Evolutionary conservation across 2,888 invertebrate species (phyloP).

Genomic region (Heteropelma amictum): DNA sequence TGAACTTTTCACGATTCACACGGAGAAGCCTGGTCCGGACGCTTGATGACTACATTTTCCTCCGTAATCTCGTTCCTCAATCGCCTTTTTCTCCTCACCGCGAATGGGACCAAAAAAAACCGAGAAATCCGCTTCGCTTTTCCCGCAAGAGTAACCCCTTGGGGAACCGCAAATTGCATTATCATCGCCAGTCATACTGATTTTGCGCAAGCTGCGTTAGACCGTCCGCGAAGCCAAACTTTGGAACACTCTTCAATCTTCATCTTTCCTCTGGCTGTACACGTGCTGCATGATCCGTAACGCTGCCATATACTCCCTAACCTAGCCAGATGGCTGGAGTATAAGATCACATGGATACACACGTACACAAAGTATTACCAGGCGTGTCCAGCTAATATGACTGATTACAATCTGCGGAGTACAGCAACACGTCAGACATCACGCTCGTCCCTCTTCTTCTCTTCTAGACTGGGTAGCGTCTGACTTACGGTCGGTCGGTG

Average conservation of each 20-base stretch:
- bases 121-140: background rate
- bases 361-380: too few relatives aligned
- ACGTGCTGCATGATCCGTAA: slow-evolving; percentile 1
- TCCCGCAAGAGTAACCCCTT: background rate
- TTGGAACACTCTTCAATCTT: slow-evolving; percentile 13
- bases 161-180: background rate
- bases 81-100: background rate
- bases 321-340: slow-evolving; percentile 61
- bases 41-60: too few relatives aligned
- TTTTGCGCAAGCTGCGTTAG: too few relatives aligned
- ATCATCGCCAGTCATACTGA: too few relatives aligned
- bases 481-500: slow-evolving; percentile 14
- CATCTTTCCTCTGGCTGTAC: slow-evolving; percentile 13
- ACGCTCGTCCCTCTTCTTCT: slow-evolving; percentile 14
- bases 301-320: slow-evolving; percentile 15
- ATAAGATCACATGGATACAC: slow-evolving; percentile 59
- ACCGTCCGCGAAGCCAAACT: too few relatives aligned
- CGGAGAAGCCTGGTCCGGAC: too few relatives aligned
- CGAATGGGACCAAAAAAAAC: background rate
- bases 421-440: slow-evolving; percentile 49
- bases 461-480: slow-evolving; percentile 1
- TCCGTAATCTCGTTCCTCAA: background rate
- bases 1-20: too few relatives aligned
- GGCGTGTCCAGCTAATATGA: slow-evolving; percentile 72
- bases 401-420: slow-evolving; percentile 69